Percentiles rank a stretch among this genome's conserved stretches.
phyloP scores from a whole-genome alignment of 1,140 invertebrate genomes.

The Uloborus diversus region DNA sequence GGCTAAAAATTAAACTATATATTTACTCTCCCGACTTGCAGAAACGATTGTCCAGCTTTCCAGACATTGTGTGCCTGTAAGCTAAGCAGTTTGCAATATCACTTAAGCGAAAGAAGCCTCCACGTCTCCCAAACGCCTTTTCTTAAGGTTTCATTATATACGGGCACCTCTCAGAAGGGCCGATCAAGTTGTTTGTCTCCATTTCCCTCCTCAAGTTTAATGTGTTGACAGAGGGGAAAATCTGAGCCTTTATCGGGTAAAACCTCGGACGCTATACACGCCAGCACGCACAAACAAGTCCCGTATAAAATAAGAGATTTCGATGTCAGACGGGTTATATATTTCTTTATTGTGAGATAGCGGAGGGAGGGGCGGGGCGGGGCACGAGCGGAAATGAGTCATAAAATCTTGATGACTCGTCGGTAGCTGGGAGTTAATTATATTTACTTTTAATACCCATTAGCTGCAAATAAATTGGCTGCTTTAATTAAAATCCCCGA shows the following conservation, averaged over 20 bases:
- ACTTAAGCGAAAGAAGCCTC: no score
- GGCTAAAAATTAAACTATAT: no score
- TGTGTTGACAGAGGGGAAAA: constrained; percentile 40
- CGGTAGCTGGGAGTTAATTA: constrained; percentile 52
- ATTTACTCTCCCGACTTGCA: no score
- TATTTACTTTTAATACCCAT: constrained; percentile 57
- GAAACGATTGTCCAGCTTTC: no score
- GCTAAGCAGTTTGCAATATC: no score
- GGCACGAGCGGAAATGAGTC: constrained; percentile 50
- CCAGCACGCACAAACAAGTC: neutral
- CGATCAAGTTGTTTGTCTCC: constrained; percentile 36
- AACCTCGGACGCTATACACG: neutral
- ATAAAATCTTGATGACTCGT: constrained; percentile 55
- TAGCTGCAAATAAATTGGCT: constrained; percentile 52
- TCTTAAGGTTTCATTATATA: no score
- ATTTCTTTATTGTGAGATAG: constrained; percentile 37
- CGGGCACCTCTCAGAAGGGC: no score
- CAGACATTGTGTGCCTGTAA: no score
- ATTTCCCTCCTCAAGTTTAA: constrained; percentile 31
- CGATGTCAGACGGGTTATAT: neutral
- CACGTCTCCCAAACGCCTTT: no score
- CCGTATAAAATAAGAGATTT: neutral
- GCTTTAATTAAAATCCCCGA: constrained; percentile 53
- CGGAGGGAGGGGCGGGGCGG: neutral
- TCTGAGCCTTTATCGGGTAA: constrained; percentile 34